Evolutionary conservation across 1,140 invertebrate species (phyloP), one percentile per base, ranked within the genome.

Genomic region (Solenopsis invicta): DNA sequence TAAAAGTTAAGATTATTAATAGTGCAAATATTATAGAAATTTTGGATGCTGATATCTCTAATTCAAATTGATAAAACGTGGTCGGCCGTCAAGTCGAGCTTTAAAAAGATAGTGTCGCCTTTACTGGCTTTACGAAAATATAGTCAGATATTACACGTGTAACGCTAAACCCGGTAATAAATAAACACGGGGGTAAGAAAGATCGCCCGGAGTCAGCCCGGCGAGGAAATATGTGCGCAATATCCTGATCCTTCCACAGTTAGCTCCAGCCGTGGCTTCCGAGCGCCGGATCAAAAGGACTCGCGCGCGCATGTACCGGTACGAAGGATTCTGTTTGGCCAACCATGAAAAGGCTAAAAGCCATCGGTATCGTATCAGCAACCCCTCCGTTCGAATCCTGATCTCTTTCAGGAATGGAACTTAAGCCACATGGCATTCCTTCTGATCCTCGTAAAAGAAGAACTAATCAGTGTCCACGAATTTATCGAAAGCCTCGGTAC

Each of bases 311-410:
- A n/a, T 61, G 34, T n/a, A 21, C 48, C 45, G 82, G 71, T 45
- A 91, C 66, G 86, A 91, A 92, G 89, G 89, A 91, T 89, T 90
- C 89, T 91, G 90, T 90, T 92, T 91, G 89, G 87, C 87, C 88
- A 82, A 92, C 87, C 92, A 88, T 93, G 64, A 92, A 88, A 92
- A 91, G 87, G 89, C 88, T 93, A 89, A 92, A 90, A 88, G 88
- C 91, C 89, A 92, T 91, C 81, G 88, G 86, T 87, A 91, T 91
- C 89, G 81, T 91, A 92, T 92, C 90, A 88, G 77, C 91, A 69
- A 61, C 52, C 72, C 84, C 87, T 80, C 84, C 41, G 87, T 61
- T 81, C 85, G 74, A 89, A 87, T 81, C 74, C 61, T 91, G 75
- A 86, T 86, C 87, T 87, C 88, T 84, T 80, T 77, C 48, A 45